Base-by-base conservation (phyloP, 2,888 invertebrate species). In the Seira ritae region DNA sequence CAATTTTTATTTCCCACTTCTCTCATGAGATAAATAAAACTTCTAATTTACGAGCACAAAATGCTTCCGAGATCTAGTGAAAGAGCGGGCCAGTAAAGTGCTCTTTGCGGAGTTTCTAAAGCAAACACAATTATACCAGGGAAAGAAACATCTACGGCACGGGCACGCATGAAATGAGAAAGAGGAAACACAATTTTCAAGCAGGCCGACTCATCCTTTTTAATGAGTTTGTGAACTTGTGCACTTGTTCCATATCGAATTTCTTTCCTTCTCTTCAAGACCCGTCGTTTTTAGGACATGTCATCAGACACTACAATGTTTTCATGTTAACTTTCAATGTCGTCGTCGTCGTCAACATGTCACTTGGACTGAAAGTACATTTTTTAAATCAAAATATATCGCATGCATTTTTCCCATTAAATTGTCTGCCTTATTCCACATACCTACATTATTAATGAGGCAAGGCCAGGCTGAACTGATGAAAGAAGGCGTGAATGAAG, bases 391-490 rank as follows among this genome's bases (percentile, higher is more conserved):
- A 50, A 50, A n/a, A 50, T 8, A n/a, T n/a, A n/a, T 12, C 3
- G 15, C 50, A 50, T 31, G 31, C 31, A 31, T 31, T n/a, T n/a
- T 15, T 15, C 15, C 15, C 50, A 50, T 50, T 50, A 8, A 3
- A 50, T 50, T 50, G 50, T 50, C 50, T 50, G 42, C n/a, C 50
- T 50, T 50, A 50, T 50, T 15, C 50, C 15, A 50, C 50, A 50
- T 50, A 50, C 50, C 50, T 50, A 50, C 50, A 50, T 50, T 50
- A 50, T 50, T 50, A 50, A 50, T 50, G 50, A 50, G 50, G 15
- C 12, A 50, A 50, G 12, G 50, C 12, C 12, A 50, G 12, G 50
- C 50, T 50, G 12, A 50, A 15, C 15, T 3, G 50, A 50, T 8
- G 17, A 50, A 50, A 50, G 50, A 50, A 50, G 17, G 50, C 50